A percentile compares a stretch with the other conserved stretches of the same genome.
Evolutionary conservation across 2,797 vertebrate genomes (phyloP).

Genomic region (Ceyx erithaca): DNA sequence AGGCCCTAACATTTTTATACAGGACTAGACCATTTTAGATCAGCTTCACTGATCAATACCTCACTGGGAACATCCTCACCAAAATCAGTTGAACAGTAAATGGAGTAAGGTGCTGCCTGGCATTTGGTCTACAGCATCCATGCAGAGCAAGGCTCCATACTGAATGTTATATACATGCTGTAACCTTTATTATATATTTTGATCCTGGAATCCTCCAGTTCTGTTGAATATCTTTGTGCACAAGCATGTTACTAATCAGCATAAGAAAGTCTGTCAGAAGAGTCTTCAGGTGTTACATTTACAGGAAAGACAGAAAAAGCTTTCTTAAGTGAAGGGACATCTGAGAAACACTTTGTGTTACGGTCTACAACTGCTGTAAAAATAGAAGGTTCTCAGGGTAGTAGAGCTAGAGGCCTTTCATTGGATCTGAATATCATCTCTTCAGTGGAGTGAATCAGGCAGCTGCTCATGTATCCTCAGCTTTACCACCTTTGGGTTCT

Average conservation of each 20-base stretch:
- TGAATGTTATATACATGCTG: background rate
- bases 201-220: background rate
- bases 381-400: background rate
- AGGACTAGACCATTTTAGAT: background rate
- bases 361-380: background rate
- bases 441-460: background rate
- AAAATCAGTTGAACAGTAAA: background rate
- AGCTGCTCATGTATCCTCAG: background rate
- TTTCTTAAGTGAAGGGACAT: background rate
- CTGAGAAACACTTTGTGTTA: background rate
- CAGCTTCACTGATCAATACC: background rate
- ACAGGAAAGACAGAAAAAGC: background rate
- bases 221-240: background rate
- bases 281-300: background rate
- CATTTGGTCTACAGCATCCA: rapidly evolving
- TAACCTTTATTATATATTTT: background rate
- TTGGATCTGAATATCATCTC: background rate
- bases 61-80: background rate
- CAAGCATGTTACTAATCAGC: background rate
- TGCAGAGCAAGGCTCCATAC: background rate
- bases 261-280: background rate
- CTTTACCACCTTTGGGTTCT: background rate
- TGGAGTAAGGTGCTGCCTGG: background rate
- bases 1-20: background rate
- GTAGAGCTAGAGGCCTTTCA: background rate